These are phyloP conservation scores for Drosophila nigricruria DNA, from an alignment of 2,888 invertebrate genomes.

Conservation along the genomic window DNA sequence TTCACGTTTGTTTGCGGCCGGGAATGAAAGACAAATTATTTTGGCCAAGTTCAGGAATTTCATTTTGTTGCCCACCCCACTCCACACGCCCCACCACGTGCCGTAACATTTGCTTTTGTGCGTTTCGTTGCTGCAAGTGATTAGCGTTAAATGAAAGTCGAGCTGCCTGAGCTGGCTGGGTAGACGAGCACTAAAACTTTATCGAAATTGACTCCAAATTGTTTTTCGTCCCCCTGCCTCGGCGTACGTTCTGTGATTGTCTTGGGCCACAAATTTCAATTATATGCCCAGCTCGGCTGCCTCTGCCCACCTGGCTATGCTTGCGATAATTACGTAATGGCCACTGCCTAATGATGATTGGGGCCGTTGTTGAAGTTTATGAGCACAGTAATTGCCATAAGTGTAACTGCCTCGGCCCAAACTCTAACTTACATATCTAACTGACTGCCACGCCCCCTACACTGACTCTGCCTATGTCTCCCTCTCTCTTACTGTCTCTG, in stretches of 20 bases:
- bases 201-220: constrained; percentile 80
- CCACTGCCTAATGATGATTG: constrained; percentile 76
- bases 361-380: constrained; percentile 61
- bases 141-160: constrained; percentile 77
- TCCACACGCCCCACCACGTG: background rate
- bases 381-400: constrained; percentile 72
- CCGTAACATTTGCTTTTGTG: constrained; percentile 16
- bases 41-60: constrained; percentile 60
- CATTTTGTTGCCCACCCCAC: constrained; percentile 28
- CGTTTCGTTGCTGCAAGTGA: constrained; percentile 75
- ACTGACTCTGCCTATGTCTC: background rate
- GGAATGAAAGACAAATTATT: constrained; percentile 75
- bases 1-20: constrained; percentile 44
- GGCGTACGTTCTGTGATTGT: constrained; percentile 30
- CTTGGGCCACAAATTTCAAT: constrained; percentile 72
- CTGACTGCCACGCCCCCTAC: constrained; percentile 5
- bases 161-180: constrained; percentile 10
- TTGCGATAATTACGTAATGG: constrained; percentile 81
- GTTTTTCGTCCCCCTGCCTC: constrained; percentile 43
- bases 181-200: constrained; percentile 64
- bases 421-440: background rate
- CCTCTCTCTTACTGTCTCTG: constrained; percentile 13
- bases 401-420: constrained; percentile 41
- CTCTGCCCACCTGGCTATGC: constrained; percentile 51
- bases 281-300: constrained; percentile 53